Evolutionary conservation across 2,888 invertebrate genomes (phyloP), one percentile per base, ranked within the genome.

Genomic region (Eustalomyia histrio): DNA sequence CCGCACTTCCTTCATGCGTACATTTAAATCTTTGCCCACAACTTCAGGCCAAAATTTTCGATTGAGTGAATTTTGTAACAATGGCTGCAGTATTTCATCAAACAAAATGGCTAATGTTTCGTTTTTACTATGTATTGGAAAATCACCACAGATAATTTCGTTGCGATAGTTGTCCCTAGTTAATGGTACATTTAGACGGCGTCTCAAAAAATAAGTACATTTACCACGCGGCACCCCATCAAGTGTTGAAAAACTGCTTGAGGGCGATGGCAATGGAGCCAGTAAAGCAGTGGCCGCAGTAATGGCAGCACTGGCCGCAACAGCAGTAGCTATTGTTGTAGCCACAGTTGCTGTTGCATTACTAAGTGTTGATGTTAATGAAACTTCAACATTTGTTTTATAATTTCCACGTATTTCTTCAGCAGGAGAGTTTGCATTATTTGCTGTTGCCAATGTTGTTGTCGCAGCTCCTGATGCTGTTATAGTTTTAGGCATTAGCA

Each of bases 51-150:
- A 96, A 4, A 92, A 92, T 60, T 88, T 90, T 84, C 94, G 94
- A 87, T 95, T 95, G 68, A 92, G 92, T 1, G 93, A 92, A 88
- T 95, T 95, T 57, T 94, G 94, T 35, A 96, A 90, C 64, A 96
- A 87, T 0, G 96, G 96, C 10, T 94, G 93, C 75, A 95, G 94
- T 33, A 95, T 93, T 86, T 95, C 94, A 84, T 96, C 95, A 8
- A 95, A 92, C 84, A 96, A 91, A 47, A 94, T 91, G 33, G 93
- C 92, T 50, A 95, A 89, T 86, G 95, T 95, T 86, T 95, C 94
- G 8, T 96, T 91, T 33, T 95, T 93, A 85, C 93, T 94, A 76
- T 90, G 89, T 1, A 94, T 92, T 0, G 95, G 94, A 90, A 95
- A 92, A 87, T 96, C 96, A 0, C 96, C 96, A 67, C 94, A 92